phyloP scores from a whole-genome alignment of 2,113 vertebrate genomes.

The Cygnus atratus region DNA sequence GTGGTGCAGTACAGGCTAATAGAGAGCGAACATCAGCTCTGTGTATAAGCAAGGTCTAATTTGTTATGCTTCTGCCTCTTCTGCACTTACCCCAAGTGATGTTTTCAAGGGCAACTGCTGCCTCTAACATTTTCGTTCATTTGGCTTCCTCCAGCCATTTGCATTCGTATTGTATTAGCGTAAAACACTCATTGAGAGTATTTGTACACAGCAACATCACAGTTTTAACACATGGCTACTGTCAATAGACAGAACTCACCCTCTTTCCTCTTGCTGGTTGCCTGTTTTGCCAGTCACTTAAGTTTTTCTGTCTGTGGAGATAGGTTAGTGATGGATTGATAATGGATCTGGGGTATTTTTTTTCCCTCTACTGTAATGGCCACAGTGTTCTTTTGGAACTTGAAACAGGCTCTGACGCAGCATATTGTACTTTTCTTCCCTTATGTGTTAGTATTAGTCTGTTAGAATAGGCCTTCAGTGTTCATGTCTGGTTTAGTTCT shows the following conservation, averaged over 20 bases:
- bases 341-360: neutral
- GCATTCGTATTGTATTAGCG: fast-evolving
- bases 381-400: neutral
- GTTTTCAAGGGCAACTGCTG: neutral
- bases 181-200: neutral
- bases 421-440: neutral
- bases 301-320: neutral
- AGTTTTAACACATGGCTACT: neutral
- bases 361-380: neutral
- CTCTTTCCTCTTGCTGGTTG: neutral
- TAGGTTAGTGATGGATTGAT: neutral
- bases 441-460: neutral
- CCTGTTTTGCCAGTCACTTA: neutral
- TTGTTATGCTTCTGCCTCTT: neutral
- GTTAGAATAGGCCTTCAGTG: neutral
- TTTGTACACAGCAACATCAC: neutral
- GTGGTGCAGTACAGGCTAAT: neutral
- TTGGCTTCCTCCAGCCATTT: neutral
- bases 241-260: neutral
- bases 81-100: neutral
- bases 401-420: neutral
- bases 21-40: neutral
- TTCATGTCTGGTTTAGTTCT: neutral
- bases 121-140: neutral
- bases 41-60: neutral